Base-by-base conservation (phyloP, 2,888 invertebrate genomes). In the Xestia sexstrigata region DNA sequence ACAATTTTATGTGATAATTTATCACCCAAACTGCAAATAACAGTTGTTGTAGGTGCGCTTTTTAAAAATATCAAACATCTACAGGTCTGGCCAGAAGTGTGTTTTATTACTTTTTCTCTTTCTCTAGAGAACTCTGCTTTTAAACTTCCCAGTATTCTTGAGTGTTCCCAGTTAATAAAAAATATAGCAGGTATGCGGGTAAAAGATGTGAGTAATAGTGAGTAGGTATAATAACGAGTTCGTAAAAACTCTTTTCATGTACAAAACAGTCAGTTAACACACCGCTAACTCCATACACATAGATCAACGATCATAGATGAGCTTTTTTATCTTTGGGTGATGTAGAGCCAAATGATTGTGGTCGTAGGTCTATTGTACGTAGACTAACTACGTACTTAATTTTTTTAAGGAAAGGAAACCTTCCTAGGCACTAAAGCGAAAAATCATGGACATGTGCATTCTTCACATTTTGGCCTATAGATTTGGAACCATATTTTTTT, bases 1-100 rank as follows among this genome's bases (percentile, higher is more conserved):
- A 92, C 92, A 92, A 92, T 92, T 95, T 95, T 94, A 95, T 94
- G 94, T 89, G 89, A 93, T 93, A 93, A 94, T 93, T 94, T 94
- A 94, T 93, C 91, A 90, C 90, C 79, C 77, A 82, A 87, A 88
- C 87, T 91, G 90, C 80, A 92, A 91, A 92, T 91, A 90, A 88
- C 89, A 78, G 78, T 82, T 79, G 79, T 81, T 74, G 62, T 74
- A 81, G 75, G 73, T 84, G 85, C 86, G 76, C 85, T 81, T 81
- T 87, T 83, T 66, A 66, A 78, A 81, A 73, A 75, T 26, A 68
- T 79, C 75, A 73, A 35, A 70, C 74, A 42, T 35, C 15, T 42
- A 68, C 13, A 26, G 66, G 17, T 52, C 47, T 47, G 17, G 0
- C 15, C 23, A 39, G n/a, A 45, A 49, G n/a, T 35, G 6, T 17